Conservation (phyloP, 2,888 invertebrate genomes). For the Calliopum simillimum region DNA sequence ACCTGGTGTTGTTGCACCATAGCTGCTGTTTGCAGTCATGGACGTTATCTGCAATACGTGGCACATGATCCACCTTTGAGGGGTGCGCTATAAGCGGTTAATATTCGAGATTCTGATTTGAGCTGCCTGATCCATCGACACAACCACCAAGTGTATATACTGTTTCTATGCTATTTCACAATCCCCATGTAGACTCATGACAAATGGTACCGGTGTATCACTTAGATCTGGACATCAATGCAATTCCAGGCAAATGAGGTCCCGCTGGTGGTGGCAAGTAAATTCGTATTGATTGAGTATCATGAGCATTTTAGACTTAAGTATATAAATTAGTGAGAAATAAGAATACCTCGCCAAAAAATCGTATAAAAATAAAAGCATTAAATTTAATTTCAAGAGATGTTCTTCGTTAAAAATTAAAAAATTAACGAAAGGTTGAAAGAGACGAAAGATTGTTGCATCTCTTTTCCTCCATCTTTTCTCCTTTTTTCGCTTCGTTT, state of each 20-base stretch:
- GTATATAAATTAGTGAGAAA: no score
- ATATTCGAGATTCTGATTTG: slow-evolving; percentile 65
- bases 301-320: no score
- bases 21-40: slow-evolving; percentile 42
- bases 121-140: slow-evolving; percentile 58
- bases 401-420: no score
- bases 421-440: no score
- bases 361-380: no score
- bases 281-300: slow-evolving; percentile 84
- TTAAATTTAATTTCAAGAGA: no score
- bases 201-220: slow-evolving; percentile 98
- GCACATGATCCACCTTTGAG: slow-evolving; percentile 76
- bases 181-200: slow-evolving; percentile 89
- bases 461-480: no score
- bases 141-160: slow-evolving; percentile 72
- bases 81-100: slow-evolving; percentile 65
- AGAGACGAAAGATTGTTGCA: no score
- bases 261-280: slow-evolving; percentile 79
- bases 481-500: no score
- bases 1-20: slow-evolving; percentile 53
- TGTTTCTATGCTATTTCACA: slow-evolving; percentile 75
- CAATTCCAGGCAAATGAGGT: slow-evolving; percentile 75
- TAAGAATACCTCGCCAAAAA: no score
- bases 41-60: slow-evolving; percentile 80
- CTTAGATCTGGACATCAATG: slow-evolving; percentile 78